Base-by-base conservation (phyloP, 1,140 invertebrate genomes). In the Planococcus citri region DNA sequence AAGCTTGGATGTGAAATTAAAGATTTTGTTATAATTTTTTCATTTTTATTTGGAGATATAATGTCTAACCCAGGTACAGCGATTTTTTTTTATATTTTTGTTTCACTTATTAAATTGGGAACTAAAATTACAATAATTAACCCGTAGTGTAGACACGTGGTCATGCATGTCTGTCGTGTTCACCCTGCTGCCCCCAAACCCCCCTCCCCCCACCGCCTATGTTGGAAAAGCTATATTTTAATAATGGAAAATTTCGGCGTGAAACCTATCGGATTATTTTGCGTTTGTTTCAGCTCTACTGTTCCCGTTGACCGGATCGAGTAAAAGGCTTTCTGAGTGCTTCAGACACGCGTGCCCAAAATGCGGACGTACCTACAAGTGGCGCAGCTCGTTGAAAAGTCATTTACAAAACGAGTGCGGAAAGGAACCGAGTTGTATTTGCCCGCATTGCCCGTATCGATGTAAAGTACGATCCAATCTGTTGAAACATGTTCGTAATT, bases 331-430 rank as follows among this genome's bases (percentile, higher is more conserved):
- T n/a, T 57, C 69, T 20, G 37, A 72, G 10, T 68, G 37, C 2
- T 69, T 69, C 21, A 68, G 71, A 27, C 71, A 73, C 25, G 71
- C 70, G 10, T 74, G 74, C 71, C 74, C 70, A 17, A 68, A 80
- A 0, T 82, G 81, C 72, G 79, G 80, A 25, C 80, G 86, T 73
- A 82, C 82, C 14, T 88, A 88, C 76, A 83, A 82, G 21, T 80
- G 79, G 70, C 84, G 82, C 21, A 80, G 82, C 73, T 85, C 85
- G 72, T 78, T 86, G 38, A 83, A 83, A 72, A 82, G 85, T 8
- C 86, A 88, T 77, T 79, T 84, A 71, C 83, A 82, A 51, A 73
- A 73, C 24, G 74, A 74, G 68, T 78, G 77, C 68, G 74, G 74
- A 24, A 76, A 77, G 71, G 74, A 73, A 51, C 72, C 72, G n/a